A percentile compares a stretch with the other conserved stretches of the same genome.
phyloP scores from a whole-genome alignment of 2,888 invertebrate genomes.

The Andricus quercusramuli region DNA sequence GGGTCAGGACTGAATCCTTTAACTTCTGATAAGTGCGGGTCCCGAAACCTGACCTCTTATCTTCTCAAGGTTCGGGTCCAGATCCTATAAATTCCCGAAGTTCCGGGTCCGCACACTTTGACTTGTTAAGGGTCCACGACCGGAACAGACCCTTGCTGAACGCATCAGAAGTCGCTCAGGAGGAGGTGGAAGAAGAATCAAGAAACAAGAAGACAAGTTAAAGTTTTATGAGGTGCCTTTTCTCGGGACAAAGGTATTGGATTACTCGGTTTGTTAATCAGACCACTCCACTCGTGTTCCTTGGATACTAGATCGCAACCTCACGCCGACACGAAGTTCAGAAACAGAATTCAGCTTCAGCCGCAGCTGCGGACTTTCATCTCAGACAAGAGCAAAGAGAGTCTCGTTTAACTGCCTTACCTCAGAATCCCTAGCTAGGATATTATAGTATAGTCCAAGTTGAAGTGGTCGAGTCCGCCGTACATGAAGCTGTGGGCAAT shows the following conservation, averaged over 20 bases:
- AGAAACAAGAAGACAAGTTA: neutral
- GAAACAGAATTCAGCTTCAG: conserved; percentile 27
- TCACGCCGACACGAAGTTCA: conserved; percentile 41
- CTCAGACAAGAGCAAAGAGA: conserved; percentile 44
- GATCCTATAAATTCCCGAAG: too few species aligned
- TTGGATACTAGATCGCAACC: conserved; percentile 42
- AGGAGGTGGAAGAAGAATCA: conserved; percentile 4
- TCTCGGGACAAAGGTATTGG: conserved; percentile 43
- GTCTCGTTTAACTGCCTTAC: conserved; percentile 50
- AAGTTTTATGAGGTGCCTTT: conserved; percentile 42
- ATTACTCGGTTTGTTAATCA: conserved; percentile 53
- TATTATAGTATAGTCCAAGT: conserved; percentile 40
- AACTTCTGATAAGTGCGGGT: too few species aligned
- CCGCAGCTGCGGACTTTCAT: conserved; percentile 44
- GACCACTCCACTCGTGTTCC: conserved; percentile 48
- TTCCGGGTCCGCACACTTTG: too few species aligned
- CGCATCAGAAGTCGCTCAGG: too few species aligned
- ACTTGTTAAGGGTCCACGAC: too few species aligned
- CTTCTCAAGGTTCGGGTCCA: too few species aligned
- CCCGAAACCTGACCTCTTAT: too few species aligned
- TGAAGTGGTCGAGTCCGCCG: conserved; percentile 40
- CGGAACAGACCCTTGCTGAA: too few species aligned
- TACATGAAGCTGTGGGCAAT: conserved; percentile 50
- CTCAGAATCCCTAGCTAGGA: conserved; percentile 51
- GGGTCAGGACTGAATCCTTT: too few species aligned